Evolutionary conservation across 2,797 vertebrate genomes (phyloP), one percentile per base, ranked within the genome.

Genomic region (Hafferia zeledoni): DNA sequence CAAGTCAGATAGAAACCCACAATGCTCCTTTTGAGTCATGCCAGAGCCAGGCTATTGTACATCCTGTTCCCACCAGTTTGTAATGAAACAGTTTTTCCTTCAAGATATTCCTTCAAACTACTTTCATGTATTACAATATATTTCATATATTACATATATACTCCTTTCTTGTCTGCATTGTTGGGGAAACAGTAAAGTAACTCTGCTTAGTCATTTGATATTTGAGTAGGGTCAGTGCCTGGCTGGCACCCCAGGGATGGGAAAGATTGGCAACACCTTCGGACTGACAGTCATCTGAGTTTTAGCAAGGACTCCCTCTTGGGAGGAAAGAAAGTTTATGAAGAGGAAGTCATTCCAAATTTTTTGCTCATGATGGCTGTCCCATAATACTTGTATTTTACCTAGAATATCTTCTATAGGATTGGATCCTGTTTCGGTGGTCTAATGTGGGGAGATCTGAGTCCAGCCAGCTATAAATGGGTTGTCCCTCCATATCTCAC

Each of bases 391-490:
- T 75, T 55, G 10, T 35, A 2, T 64, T 76, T 83, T 59, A 70
- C 9, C 28, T 3, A 47, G 5, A 15, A 3, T 55, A 24, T 23
- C 16, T 71, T 41, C 17, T 17, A 0, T 35, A 27, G 6, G 9
- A 39, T 13, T 63, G 28, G 35, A 78, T 65, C 22, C 30, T 20
- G 4, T 64, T 93, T 81, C 22, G 60, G 50, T 24, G 2, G 3
- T 60, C 13, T 31, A 13, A 57, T 16, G 22, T 11, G 47, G 23
- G 20, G 37, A 68, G 13, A 35, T 11, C 20, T 1, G 7, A 37
- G 20, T 41, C 55, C 71, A 52, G 3, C 35, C 16, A 87, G 18
- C 19, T 77, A 39, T 39, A 30, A 91, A 63, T 13, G 9, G 7
- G 22, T 67, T 53, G 6, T 67, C 19, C 17, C 19, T 69, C 50